Evolutionary conservation across 2,113 vertebrate species (phyloP), one percentile per base, ranked within the genome.

Genomic region (Malurus melanocephalus): DNA sequence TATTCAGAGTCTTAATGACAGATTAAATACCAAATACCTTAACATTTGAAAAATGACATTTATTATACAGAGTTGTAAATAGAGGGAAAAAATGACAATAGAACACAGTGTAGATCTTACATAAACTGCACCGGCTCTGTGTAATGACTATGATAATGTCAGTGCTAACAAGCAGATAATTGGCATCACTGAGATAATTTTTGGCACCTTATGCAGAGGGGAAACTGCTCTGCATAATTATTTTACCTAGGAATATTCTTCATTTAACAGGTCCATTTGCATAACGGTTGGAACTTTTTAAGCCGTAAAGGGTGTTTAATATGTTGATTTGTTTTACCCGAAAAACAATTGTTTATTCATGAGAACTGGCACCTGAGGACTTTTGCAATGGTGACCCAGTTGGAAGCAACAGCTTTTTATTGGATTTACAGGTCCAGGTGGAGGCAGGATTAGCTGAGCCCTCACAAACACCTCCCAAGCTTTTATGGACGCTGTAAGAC

Each of bases 151-250:
- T 96, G 96, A 97, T 96, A 97, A 97, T 96, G 96, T 97, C 96
- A 97, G 92, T 90, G 89, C 96, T 98, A 97, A 97, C 97, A 97
- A 97, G 97, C 97, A 95, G 92, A 96, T 97, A 97, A 97, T 97
- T 97, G 96, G 97, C 97, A 97, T 97, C 48, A 56, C 96, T 94
- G 96, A 97, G 96, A 97, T 97, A 96, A 97, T 97, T 97, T 97
- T 97, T 97, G 95, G 95, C 97, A 97, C 96, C 96, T 97, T 97
- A 96, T 95, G 96, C 95, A 95, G 92, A 97, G 96, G 96, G 96
- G 93, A 96, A 96, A 95, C 94, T 85, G 82, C 76, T 94, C 94
- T 97, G 96, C 96, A 97, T 97, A 97, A 97, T 97, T 96, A 97
- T 97, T 97, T 96, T 95, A 96, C 96, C 96, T 95, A 92, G 95